Evolutionary conservation across 1,140 invertebrate species (phyloP).

Genomic region (Drosophila saltans): DNA sequence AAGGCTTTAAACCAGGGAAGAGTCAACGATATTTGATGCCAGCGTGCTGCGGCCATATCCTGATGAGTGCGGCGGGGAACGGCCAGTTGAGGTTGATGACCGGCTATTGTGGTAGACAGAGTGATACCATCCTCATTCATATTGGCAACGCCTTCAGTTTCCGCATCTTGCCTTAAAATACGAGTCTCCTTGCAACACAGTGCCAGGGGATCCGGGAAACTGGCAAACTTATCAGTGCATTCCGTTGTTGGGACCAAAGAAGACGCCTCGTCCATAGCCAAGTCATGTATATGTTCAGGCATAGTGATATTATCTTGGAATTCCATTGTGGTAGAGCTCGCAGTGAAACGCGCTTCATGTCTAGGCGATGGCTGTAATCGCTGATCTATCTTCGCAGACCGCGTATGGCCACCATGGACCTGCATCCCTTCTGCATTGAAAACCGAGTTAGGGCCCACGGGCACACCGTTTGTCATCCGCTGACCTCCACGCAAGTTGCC

Average conservation of each 20-base stretch:
- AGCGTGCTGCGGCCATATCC: constrained; percentile 12
- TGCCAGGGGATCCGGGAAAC: neutral
- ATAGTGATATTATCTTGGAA: neutral
- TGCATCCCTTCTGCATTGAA: constrained; percentile 3
- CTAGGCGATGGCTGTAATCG: too few relatives aligned
- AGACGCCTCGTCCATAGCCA: neutral
- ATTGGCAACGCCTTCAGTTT: neutral
- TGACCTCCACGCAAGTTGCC: constrained; percentile 13
- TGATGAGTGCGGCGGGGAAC: neutral
- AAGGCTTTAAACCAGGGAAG: constrained; percentile 29
- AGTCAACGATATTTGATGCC: constrained; percentile 34
- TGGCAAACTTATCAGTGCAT: neutral
- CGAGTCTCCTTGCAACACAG: neutral
- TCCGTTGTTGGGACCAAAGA: constrained; percentile 20
- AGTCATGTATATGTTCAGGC: neutral
- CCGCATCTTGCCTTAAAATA: neutral
- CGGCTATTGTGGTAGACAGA: neutral
- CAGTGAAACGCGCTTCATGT: too few relatives aligned
- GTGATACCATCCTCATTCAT: neutral
- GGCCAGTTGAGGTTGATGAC: neutral
- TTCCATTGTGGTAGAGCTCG: neutral
- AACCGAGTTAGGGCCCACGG: constrained; percentile 8
- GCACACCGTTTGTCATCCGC: neutral
- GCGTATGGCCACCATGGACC: neutral
- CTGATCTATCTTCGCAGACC: neutral